Evolutionary conservation across 2,113 vertebrate genomes (phyloP), one percentile per base, ranked within the genome.

Genomic region (Barnardius zonarius): DNA sequence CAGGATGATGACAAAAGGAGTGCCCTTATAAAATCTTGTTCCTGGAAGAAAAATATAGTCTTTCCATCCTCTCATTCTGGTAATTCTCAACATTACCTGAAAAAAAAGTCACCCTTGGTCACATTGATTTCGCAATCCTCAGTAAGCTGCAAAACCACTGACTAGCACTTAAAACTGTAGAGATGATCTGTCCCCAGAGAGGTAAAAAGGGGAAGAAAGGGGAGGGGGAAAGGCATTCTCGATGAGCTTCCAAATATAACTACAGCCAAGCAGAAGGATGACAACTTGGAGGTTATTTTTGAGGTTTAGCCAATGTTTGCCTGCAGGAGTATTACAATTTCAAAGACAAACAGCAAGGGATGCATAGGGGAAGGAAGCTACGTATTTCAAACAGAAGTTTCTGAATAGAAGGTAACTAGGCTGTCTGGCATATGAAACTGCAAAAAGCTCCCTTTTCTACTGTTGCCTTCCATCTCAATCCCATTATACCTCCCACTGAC

Each of bases 161-260:
- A 72, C 37, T 55, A 61, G 11, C 14, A 73, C 20, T 14, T 48
- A 74, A 91, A 35, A 12, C 41, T n/a, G 12, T 14, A 54, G 7
- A 86, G 55, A 17, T 81, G 33, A 81, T 52, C 33, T 49, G 20
- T 11, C 41, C 28, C 17, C 30, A 70, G 31, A 66, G 8, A 80
- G 8, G 16, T 0, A 78, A 41, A 28, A 51, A 43, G 4, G 2
- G 11, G 6, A 0, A 11, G 7, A 10, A n/a, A 31, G 5, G 1
- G 13, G 43, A 44, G 17, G 2, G 9, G 7, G 0, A 8, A 55
- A 13, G 1, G 11, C 5, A 37, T 64, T 91, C 83, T 63, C 61
- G 84, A 92, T 61, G 70, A 63, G 5, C 9, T 84, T 87, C 87
- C 66, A 89, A 91, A 78, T 67, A 85, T 48, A 94, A 75, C 51